A percentile compares a stretch with the other conserved stretches of the same genome.
Evolutionary conservation across 92 coral and sea anemone species (phyloP).

Genomic region (Phenganax stokvisi): DNA sequence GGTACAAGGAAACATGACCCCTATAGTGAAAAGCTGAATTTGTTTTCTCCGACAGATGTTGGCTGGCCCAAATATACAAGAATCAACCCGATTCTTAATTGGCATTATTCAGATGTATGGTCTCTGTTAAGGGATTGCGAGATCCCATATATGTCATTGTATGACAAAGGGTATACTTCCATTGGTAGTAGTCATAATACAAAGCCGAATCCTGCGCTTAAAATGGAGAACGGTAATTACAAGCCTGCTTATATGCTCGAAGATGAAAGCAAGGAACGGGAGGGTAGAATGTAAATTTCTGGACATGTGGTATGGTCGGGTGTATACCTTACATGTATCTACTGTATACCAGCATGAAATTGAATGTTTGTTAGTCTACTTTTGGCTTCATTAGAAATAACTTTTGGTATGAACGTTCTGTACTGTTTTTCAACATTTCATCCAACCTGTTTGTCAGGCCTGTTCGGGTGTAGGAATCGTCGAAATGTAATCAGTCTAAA

Average conservation of each 20-base stretch:
- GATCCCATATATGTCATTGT: slow-evolving; percentile 73
- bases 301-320: too few relatives aligned
- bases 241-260: slow-evolving; percentile 93
- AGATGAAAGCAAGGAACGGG: slow-evolving; percentile 81
- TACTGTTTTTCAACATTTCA: too few relatives aligned
- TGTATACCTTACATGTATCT: neutral
- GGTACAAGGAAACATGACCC: slow-evolving; percentile 97
- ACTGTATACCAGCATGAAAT: too few relatives aligned
- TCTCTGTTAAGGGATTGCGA: slow-evolving; percentile 64
- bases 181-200: slow-evolving; percentile 83
- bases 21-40: slow-evolving; percentile 67
- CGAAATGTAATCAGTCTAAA: too few relatives aligned
- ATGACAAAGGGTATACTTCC: slow-evolving; percentile 91
- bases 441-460: too few relatives aligned
- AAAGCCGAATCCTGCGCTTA: slow-evolving; percentile 75
- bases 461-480: too few relatives aligned
- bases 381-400: too few relatives aligned
- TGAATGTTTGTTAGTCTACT: too few relatives aligned
- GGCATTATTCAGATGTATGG: slow-evolving; percentile 96
- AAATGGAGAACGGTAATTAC: slow-evolving; percentile 56
- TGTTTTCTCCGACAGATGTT: slow-evolving; percentile 88
- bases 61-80: slow-evolving; percentile 96
- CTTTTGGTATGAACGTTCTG: too few relatives aligned
- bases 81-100: slow-evolving; percentile 88
- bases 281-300: slow-evolving; percentile 58